Percentiles rank a stretch among this genome's conserved stretches.
Evolutionary conservation across 2,113 vertebrate species (phyloP).

Genomic region (Riparia riparia): DNA sequence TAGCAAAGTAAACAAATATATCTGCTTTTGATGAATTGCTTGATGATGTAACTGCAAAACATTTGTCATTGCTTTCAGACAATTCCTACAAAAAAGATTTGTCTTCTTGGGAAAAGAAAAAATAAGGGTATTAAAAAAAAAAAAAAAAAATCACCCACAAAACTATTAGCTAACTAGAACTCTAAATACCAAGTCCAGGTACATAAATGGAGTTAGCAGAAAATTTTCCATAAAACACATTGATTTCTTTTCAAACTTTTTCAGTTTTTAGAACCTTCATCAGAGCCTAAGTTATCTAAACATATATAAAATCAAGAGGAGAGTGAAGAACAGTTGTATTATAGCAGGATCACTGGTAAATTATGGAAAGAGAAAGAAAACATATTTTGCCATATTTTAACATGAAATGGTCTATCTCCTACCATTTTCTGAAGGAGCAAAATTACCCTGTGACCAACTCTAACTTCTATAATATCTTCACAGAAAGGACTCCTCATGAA

Average conservation of each 20-base stretch:
- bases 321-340: accelerated
- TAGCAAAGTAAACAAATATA: constrained; percentile 27
- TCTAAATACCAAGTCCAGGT: background rate
- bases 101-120: background rate
- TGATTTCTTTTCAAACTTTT: background rate
- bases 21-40: background rate
- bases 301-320: background rate
- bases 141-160: background rate
- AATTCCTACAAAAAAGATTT: background rate
- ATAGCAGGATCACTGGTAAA: background rate
- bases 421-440: background rate
- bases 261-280: background rate
- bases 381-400: background rate
- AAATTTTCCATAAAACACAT: background rate
- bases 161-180: background rate
- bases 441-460: background rate
- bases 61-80: background rate
- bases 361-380: background rate
- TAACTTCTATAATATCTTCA: background rate
- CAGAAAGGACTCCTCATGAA: background rate
- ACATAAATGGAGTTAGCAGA: background rate
- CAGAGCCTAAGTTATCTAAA: background rate
- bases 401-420: background rate
- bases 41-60: background rate
- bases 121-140: background rate